Base-by-base conservation (phyloP, 1,140 invertebrate genomes). In the Eriocheir sinensis region DNA sequence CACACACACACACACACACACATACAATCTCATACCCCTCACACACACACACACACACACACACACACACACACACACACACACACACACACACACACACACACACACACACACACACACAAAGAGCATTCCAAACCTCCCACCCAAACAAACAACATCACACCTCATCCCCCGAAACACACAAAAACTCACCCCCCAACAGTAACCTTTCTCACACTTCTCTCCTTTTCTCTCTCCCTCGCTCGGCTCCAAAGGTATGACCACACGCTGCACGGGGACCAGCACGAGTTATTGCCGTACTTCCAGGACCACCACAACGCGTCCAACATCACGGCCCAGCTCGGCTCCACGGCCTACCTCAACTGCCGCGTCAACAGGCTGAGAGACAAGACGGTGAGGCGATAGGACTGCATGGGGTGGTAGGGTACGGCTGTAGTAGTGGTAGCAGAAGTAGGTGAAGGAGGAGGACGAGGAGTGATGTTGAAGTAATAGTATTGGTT, bases 301-400 rank as follows among this genome's bases (percentile, higher is more conserved):
- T 95, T 95, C 94, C 94, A 95, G 32, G 93, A 95, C 48, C 90
- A 92, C 83, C 85, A 95, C 17, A 95, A 95, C 32, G 41, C 88
- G 0, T 93, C 95, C 81, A 98, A 98, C 96, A 97, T 98, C 92
- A 98, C 98, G 0, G 98, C 98, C n/a, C 98, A 98, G 95, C 97
- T 98, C 86, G 98, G 98, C 12, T 98, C 98, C 90, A 98, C 98
- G 81, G 98, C 98, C 81, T 98, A 98, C 96, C 97, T 98, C 94
- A 98, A 98, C 96, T 99, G 98, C 96, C 97, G 98, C 6, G 98
- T 98, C 96, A 98, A 98, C 95, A 97, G 98, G 93, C 97, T 99
- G 32, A 98, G 98, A 96, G 98, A 98, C 97, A 98, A 98, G 97
- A 98, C 98, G 96, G 98, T 98, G 96, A 98, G 98, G 97, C 90